phyloP scores from a whole-genome alignment of 2,888 invertebrate species.

The Drosophila fulvimacula region DNA sequence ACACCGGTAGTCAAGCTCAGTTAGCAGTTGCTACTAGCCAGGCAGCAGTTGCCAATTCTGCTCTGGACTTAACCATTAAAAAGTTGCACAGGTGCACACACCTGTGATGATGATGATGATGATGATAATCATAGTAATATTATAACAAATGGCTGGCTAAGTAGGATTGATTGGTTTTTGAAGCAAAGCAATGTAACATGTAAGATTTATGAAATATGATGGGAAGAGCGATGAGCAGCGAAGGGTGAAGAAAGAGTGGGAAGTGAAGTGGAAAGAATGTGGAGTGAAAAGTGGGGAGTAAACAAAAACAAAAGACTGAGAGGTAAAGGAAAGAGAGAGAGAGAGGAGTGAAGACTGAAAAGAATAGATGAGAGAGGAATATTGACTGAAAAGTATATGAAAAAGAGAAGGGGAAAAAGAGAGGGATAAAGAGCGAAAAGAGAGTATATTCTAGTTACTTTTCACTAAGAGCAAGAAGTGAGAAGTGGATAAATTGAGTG shows the following conservation, averaged over 20 bases:
- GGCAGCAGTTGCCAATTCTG: constrained; percentile 15
- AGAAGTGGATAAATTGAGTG: too few relatives aligned
- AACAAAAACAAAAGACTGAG: too few relatives aligned
- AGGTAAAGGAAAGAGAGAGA: background rate
- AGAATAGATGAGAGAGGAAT: background rate
- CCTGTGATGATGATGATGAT: too few relatives aligned
- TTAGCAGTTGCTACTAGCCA: constrained; percentile 13
- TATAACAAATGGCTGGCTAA: background rate
- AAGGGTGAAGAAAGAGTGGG: background rate
- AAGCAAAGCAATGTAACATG: background rate
- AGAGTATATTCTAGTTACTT: too few relatives aligned
- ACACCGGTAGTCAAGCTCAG: constrained; percentile 14
- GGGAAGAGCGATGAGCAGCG: background rate
- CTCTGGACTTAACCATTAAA: background rate
- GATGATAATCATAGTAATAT: background rate
- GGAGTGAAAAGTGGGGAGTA: background rate
- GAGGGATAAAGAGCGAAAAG: background rate
- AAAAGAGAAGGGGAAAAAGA: too few relatives aligned
- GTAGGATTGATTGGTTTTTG: constrained; percentile 5
- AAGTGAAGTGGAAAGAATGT: background rate
- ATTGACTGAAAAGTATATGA: background rate
- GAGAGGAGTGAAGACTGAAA: background rate
- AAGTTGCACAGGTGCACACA: background rate
- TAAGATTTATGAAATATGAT: background rate
- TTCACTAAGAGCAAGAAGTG: background rate